These are phyloP conservation scores for Pitangus sulphuratus DNA, from an alignment of 2,797 vertebrate species.

Conservation along the genomic window DNA sequence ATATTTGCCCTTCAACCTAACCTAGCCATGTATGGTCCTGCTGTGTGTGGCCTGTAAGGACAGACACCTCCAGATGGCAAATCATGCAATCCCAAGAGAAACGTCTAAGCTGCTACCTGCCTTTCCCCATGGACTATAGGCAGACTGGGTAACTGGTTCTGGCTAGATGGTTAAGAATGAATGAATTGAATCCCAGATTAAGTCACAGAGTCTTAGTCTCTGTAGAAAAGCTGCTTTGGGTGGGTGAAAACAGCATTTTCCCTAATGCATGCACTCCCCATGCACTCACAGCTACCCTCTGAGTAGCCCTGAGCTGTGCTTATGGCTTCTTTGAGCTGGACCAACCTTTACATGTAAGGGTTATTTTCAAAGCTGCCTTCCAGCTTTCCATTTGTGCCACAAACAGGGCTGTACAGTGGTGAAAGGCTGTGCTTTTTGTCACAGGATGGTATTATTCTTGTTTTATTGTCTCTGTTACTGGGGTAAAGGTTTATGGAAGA, in stretches of 20 bases:
- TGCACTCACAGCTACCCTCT: neutral
- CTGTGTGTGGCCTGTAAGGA: neutral
- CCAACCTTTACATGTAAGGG: neutral
- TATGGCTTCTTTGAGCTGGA: neutral
- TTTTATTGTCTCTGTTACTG: neutral
- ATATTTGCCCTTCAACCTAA: neutral
- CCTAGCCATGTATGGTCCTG: neutral
- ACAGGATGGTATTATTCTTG: neutral
- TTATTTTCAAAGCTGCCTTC: neutral
- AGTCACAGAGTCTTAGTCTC: neutral
- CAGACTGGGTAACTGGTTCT: neutral
- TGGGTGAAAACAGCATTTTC: neutral
- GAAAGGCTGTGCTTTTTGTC: neutral
- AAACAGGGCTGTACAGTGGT: neutral
- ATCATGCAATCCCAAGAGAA: neutral
- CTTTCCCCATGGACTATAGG: neutral
- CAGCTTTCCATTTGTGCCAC: neutral
- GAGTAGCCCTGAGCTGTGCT: neutral
- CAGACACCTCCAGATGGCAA: neutral
- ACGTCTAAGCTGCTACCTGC: neutral
- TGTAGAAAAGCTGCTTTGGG: neutral
- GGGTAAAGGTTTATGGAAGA: conserved; percentile 14
- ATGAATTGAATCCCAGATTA: neutral
- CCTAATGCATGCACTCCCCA: neutral
- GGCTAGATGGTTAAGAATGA: neutral